These are phyloP conservation scores for Drosophila kepulauana DNA, from an alignment of 1,140 invertebrate species.

Conservation along the genomic window DNA sequence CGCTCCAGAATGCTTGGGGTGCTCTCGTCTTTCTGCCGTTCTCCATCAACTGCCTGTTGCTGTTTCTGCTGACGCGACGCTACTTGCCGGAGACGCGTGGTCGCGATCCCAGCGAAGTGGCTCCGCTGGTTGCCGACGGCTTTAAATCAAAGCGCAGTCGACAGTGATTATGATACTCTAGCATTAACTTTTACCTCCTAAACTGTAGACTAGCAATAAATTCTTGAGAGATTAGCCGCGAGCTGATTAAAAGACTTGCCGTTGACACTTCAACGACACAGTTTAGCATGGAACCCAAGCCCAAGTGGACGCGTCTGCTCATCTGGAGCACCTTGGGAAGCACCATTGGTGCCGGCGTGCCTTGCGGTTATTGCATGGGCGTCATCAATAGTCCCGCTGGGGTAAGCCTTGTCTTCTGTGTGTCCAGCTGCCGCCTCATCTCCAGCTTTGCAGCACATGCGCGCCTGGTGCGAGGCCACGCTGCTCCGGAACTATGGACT, in stretches of 20 bases:
- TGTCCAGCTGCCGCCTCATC: background rate
- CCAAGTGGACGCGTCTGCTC: slow-evolving; percentile 54
- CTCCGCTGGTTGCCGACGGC: slow-evolving; percentile 85
- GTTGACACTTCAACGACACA: background rate
- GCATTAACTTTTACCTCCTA: background rate
- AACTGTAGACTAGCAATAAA: slow-evolving; percentile 10
- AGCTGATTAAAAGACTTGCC: background rate
- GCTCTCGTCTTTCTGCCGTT: slow-evolving; percentile 90
- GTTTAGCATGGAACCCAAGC: background rate
- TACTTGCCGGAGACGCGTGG: slow-evolving; percentile 91
- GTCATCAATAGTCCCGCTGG: slow-evolving; percentile 90
- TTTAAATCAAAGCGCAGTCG: slow-evolving; percentile 77
- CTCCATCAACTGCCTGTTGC: slow-evolving; percentile 86
- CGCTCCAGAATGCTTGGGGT: slow-evolving; percentile 87
- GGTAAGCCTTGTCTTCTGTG: slow-evolving; percentile 17
- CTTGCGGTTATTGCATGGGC: slow-evolving; percentile 95
- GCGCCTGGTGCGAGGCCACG: slow-evolving; percentile 89
- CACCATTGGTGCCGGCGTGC: slow-evolving; percentile 92
- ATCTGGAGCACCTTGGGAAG: slow-evolving; percentile 84
- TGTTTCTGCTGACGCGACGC: slow-evolving; percentile 88
- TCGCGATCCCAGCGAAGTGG: slow-evolving; percentile 87
- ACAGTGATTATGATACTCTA: background rate
- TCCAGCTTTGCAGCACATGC: slow-evolving; percentile 87
- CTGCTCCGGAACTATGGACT: slow-evolving; percentile 87
- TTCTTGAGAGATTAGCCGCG: background rate